A percentile compares a stretch with the other conserved stretches of the same genome.
These are phyloP conservation scores for Dolichopus griseipennis DNA, from an alignment of 2,888 invertebrate species.

Conservation along the genomic window DNA sequence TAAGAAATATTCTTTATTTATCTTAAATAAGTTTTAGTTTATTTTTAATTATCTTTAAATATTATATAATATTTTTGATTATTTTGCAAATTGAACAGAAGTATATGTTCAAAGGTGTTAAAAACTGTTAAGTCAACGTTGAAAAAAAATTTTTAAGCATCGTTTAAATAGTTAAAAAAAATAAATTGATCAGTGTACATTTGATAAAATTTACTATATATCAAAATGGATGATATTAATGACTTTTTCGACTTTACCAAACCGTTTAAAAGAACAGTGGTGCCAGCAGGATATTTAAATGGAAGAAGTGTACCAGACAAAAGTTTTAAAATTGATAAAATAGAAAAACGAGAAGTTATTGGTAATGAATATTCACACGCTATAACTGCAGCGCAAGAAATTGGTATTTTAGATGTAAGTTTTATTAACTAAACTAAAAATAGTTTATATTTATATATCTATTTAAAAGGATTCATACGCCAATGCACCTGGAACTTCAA, in stretches of 20 bases:
- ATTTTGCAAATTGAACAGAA: too few relatives aligned
- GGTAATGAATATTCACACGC: slow-evolving; percentile 31
- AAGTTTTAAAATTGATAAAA: slow-evolving; percentile 22
- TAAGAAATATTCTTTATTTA: too few relatives aligned
- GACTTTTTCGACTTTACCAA: slow-evolving; percentile 40
- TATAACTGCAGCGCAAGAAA: slow-evolving; percentile 28
- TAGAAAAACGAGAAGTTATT: slow-evolving; percentile 30
- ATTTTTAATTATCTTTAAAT: too few relatives aligned
- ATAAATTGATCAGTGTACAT: background rate
- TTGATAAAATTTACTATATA: background rate
- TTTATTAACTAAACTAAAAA: background rate
- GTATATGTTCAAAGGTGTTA: too few relatives aligned
- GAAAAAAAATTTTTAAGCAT: too few relatives aligned
- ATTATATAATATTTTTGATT: too few relatives aligned
- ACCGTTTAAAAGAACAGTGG: slow-evolving; percentile 29
- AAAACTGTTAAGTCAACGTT: too few relatives aligned
- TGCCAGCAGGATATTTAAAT: slow-evolving; percentile 28
- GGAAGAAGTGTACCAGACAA: slow-evolving; percentile 21
- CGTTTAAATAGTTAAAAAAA: too few relatives aligned
- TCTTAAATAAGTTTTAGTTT: too few relatives aligned
- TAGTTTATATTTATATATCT: background rate
- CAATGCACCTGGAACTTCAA: background rate
- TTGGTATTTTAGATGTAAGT: slow-evolving; percentile 30
- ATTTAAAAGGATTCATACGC: background rate
- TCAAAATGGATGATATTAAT: slow-evolving; percentile 34